Base-by-base conservation (phyloP, 2,113 vertebrate genomes). In the Sciurus niger region DNA sequence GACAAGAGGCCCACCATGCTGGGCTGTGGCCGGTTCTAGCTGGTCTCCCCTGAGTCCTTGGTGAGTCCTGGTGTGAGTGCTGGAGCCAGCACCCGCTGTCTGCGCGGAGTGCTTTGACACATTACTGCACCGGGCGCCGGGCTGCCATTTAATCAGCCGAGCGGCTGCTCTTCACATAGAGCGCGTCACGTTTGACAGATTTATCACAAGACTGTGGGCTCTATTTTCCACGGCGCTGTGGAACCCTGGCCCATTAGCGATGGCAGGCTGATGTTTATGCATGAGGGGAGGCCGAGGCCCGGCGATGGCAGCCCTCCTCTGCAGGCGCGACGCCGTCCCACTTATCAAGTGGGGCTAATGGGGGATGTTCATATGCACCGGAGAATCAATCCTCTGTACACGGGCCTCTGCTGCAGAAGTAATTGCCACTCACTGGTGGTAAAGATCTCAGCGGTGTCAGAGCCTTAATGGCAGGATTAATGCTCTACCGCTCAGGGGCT, bases 181-280 rank as follows among this genome's bases (percentile, higher is more conserved):
- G 89, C 96, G 94, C 97, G 98, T 98, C 97, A 98, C 97, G 90
- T 98, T 95, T 98, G 97, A 98, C 98, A 98, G 98, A 98, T 98
- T 98, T 98, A 98, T 98, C 98, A 96, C 97, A 97, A 93, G 98
- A 89, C 97, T 98, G 97, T 72, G 97, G 97, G 98, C 97, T 97
- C 96, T 98, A 80, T 98, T 98, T 98, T 98, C 96, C 48, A 67
- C 96, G 68, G 93, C n/a, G 1, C 74, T 37, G 80, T 77, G 95
- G 98, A 98, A 95, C 97, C 85, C 93, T 96, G 94, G 95, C 96
- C 97, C 97, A 96, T 97, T 98, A 98, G 97, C 68, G 96, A 97
- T 94, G 96, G 97, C 95, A 96, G 79, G 97, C 76, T 96, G 95
- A 98, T 98, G 97, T 96, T 96, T 96, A 95, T 97, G 96, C 97